Evolutionary conservation across 2,888 invertebrate genomes (phyloP), one percentile per base, ranked within the genome.

Genomic region (Epinotia nisella): DNA sequence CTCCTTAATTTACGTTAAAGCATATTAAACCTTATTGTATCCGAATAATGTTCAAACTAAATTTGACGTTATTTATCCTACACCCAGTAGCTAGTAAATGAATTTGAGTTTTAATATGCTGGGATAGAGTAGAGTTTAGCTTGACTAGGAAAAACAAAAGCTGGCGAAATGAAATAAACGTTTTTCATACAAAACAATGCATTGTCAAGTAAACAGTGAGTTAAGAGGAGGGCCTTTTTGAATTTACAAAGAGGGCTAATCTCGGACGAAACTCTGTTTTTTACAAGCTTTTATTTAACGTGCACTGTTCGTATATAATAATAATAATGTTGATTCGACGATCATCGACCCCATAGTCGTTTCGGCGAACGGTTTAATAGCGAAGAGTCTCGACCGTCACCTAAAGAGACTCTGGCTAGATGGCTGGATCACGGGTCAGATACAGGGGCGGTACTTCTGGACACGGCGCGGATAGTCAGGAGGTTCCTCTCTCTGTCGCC

Each of bases 101-200:
- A 53, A 53, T 17, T 17, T n/a, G 17, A 9, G 7, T 53, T 19
- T 53, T 53, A 53, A 4, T n/a, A n/a, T n/a, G n/a, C 0, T n/a
- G 4, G 10, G 17, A 17, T 10, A 53, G 10, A 53, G 53, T 53
- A 7, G 53, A 53, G 9, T 17, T 53, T 53, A 9, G 53, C n/a
- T 53, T 53, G 53, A 17, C 9, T 7, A 2, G 7, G n/a, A 9
- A 10, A 19, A 19, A 53, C 53, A 53, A 53, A 53, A 53, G 53
- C 17, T 21, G 29, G 58, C 78, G 75, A 80, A 85, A 83, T 77
- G 80, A 81, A 82, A 85, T 82, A 83, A 81, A 81, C 78, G 83
- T 85, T 87, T 88, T 85, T 87, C 87, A 87, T 82, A 77, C 81
- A 79, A 82, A 87, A 87, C 86, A 86, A 85, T 85, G 85, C 82